A percentile compares a stretch with the other conserved stretches of the same genome.
Evolutionary conservation across 1,140 invertebrate genomes (phyloP).

Genomic region (fruit fly (Drosophila melanogaster)): Release_6_plus_ISO1_MT NT_033777.3:6962001-6962500

Average conservation of each 20-base stretch:
- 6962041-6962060: slow-evolving; percentile 29
- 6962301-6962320: not conserved
- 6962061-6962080: slow-evolving; percentile 6
- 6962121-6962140: slow-evolving; percentile 2
- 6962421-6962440: not conserved
- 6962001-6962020: slow-evolving; percentile 82
- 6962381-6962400: not conserved
- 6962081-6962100: slow-evolving; percentile 12
- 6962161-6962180: slow-evolving; percentile 48
- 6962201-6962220: slow-evolving; percentile 81
- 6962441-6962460: not conserved
- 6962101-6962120: not conserved
- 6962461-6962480: not conserved
- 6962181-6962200: slow-evolving; percentile 82
- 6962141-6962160: slow-evolving; percentile 1
- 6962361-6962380: not conserved
- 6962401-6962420: not conserved
- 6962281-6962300: slow-evolving; percentile 5
- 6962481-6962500: not conserved
- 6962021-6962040: slow-evolving; percentile 71
- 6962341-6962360: not conserved
- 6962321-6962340: not conserved
- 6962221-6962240: slow-evolving; percentile 34
- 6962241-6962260: slow-evolving; percentile 30
- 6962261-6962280: slow-evolving; percentile 48